A percentile compares a stretch with the other conserved stretches of the same genome.
These are phyloP conservation scores for Podiceps cristatus DNA, from an alignment of 2,113 vertebrate species.

Conservation along the genomic window DNA sequence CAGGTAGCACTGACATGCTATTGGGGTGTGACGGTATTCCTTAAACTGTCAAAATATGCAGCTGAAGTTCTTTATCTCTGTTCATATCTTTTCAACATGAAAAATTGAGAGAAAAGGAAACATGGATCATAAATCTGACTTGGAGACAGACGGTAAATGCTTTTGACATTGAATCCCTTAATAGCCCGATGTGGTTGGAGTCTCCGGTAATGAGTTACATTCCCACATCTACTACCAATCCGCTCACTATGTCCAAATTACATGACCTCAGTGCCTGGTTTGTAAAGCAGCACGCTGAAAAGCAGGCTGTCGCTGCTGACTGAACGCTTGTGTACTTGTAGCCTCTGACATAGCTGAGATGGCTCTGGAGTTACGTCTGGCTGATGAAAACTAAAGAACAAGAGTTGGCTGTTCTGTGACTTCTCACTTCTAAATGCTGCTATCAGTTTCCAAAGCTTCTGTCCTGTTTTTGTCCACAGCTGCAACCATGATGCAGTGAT, in stretches of 20 bases:
- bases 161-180: background rate
- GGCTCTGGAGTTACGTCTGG: background rate
- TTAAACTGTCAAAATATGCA: background rate
- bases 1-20: background rate
- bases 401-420: background rate
- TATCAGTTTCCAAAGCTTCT: background rate
- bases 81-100: background rate
- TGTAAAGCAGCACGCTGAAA: background rate
- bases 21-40: background rate
- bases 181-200: background rate
- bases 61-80: background rate
- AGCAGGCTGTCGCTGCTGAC: background rate
- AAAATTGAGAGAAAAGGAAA: background rate
- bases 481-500: background rate
- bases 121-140: background rate
- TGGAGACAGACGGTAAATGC: background rate
- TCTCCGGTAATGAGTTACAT: background rate
- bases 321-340: background rate
- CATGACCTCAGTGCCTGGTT: background rate
- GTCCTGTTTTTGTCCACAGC: background rate
- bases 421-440: background rate
- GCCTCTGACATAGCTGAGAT: constrained; percentile 15
- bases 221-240: background rate
- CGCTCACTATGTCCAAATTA: background rate
- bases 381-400: background rate